Base-by-base conservation (phyloP, 2,888 invertebrate species). In the Limnephilus rhombicus region DNA sequence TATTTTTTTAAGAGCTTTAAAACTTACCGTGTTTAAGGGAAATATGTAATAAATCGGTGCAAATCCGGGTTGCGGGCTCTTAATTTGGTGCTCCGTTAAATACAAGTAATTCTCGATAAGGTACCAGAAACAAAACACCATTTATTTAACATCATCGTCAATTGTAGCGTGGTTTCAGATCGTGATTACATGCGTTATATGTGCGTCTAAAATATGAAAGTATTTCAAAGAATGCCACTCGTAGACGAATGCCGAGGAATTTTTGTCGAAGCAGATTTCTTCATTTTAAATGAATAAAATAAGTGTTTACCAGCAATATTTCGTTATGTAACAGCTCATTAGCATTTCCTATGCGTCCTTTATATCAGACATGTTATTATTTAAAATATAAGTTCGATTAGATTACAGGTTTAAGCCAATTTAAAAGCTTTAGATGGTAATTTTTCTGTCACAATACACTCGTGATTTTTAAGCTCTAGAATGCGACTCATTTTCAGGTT, bases 151-250 rank as follows among this genome's bases (percentile, higher is more conserved):
- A 18, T 24, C 83, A 83, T 83, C 4, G 9, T 1, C 9, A 24
- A 9, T 34, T 31, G 34, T 34, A 31, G 31, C 34, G 18, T 3
- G 31, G 15, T 83, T 34, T 18, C 24, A 9, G 9, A 24, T 24
- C 24, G 2, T 24, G 68, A 68, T 68, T 24, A 68, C 83, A 45
- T 45, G 24, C 45, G 45, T 45, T 41, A 85, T 18, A 24, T 11
- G 24, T 86, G n/a, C 18, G 29, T 83, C 18, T 34, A 83, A 34
- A 83, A 83, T 29, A 37, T 49, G 86, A 86, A 45, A 86, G 49
- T 86, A 86, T 49, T 86, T 49, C n/a, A 86, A 41, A 86, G 45
- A 86, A 85, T 68, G 53, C 53, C 13, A 68, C 68, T 24, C 68
- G 68, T 68, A 68, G 68, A 68, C 18, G 24, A 68, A 68, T 45